phyloP scores from a whole-genome alignment of 2,888 invertebrate genomes.

The Apodemia zela region DNA sequence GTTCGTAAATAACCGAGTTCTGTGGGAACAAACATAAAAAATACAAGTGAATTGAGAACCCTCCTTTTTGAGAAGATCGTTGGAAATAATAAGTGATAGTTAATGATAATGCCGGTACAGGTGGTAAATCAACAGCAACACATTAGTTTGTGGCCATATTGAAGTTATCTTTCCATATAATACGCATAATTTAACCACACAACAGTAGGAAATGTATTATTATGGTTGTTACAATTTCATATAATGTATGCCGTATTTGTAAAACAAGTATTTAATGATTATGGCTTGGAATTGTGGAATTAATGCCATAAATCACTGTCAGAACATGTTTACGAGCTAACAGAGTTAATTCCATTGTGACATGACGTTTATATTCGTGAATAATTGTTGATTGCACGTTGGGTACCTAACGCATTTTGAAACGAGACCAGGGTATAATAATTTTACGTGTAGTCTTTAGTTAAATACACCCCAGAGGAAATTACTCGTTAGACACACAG shows the following conservation, averaged over 20 bases:
- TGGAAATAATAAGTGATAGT: no score
- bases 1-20: no score
- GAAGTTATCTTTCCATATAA: background rate
- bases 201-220: background rate
- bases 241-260: conserved; percentile 42
- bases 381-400: conserved; percentile 68
- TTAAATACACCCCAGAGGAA: conserved; percentile 1
- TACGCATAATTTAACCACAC: background rate
- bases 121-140: background rate
- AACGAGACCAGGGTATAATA: conserved; percentile 12
- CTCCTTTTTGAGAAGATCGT: no score
- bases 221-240: conserved; percentile 24
- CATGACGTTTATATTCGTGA: conserved; percentile 77
- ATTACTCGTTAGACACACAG: background rate
- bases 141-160: background rate
- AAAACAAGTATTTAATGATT: conserved; percentile 62
- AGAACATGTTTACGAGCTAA: conserved; percentile 77
- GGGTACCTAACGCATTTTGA: conserved; percentile 24
- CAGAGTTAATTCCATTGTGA: conserved; percentile 75
- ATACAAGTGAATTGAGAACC: no score
- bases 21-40: no score
- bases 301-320: conserved; percentile 75
- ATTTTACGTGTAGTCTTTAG: conserved; percentile 12
- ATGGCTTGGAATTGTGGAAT: conserved; percentile 60
- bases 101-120: no score